phyloP scores from a whole-genome alignment of 37 sponge, comb jelly and placozoan genomes.

The Hexactinellida sp. region DNA sequence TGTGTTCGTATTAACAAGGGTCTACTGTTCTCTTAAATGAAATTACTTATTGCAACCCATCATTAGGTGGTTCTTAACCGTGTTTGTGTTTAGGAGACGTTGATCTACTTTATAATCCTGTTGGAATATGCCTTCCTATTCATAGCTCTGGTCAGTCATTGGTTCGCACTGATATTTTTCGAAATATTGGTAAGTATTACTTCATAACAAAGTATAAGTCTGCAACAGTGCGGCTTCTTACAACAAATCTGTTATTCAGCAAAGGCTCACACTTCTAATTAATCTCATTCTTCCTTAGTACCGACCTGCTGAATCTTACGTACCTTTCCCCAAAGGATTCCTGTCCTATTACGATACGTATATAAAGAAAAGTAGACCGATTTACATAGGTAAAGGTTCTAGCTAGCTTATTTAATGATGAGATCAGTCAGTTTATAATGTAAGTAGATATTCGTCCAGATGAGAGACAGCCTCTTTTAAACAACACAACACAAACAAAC shows the following conservation, averaged over 20 bases:
- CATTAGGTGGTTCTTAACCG: too few species aligned
- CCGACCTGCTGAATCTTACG: background rate
- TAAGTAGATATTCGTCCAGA: background rate
- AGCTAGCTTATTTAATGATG: background rate
- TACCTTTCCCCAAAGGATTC: background rate
- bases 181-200: background rate
- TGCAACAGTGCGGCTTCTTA: background rate
- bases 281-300: background rate
- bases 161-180: background rate
- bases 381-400: background rate
- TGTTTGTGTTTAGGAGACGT: background rate
- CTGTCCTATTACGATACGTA: constrained; percentile 1
- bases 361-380: background rate
- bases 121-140: constrained; percentile 1
- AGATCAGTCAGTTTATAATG: background rate
- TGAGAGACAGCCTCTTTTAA: background rate
- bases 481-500: background rate
- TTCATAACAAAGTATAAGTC: background rate
- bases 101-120: background rate
- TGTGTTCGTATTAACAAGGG: too few species aligned
- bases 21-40: too few species aligned
- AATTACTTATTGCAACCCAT: too few species aligned
- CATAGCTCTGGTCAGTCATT: background rate
- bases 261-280: too few species aligned
- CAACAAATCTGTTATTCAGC: too few species aligned